Base-by-base conservation (phyloP, 2,888 invertebrate genomes). In the Brachyptera putata region DNA sequence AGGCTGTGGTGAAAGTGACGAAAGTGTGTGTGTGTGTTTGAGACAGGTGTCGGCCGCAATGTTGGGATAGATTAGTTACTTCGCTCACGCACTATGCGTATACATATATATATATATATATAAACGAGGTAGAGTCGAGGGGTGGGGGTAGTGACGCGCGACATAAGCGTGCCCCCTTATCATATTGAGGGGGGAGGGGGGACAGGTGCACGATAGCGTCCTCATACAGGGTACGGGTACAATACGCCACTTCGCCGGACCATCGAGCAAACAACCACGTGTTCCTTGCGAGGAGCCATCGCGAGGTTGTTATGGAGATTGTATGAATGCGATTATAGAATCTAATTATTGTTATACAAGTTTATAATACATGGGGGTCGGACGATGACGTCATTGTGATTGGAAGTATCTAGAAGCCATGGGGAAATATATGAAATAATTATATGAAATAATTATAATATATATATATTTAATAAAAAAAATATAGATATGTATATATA, bases 41-140 rank as follows among this genome's bases (percentile, higher is more conserved):
- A n/a, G n/a, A 24, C 46, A 46, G 46, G 46, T 46, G 46, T 46
- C n/a, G 5, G 21, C n/a, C 21, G 22, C 46, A 46, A 46, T 46
- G 46, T 46, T 46, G 46, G 24, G 46, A 46, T 46, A 46, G 46
- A 46, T 46, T 46, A 46, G 46, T 46, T 21, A 22, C n/a, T n/a
- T n/a, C n/a, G n/a, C n/a, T n/a, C n/a, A n/a, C n/a, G n/a, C n/a
- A n/a, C n/a, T n/a, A n/a, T n/a, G n/a, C n/a, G n/a, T n/a, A n/a
- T n/a, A n/a, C n/a, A n/a, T n/a, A n/a, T n/a, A n/a, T n/a, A n/a
- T n/a, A n/a, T n/a, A n/a, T n/a, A n/a, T 41, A 16, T 21, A 41
- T 16, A 7, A 21, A 41, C 16, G 11, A 13, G 24, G n/a, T 2
- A n/a, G 46, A 24, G 24, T 2, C 22, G 46, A n/a, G 46, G 46